Conservation (phyloP, 2,113 vertebrate genomes). For the Myiagra hebetior region DNA sequence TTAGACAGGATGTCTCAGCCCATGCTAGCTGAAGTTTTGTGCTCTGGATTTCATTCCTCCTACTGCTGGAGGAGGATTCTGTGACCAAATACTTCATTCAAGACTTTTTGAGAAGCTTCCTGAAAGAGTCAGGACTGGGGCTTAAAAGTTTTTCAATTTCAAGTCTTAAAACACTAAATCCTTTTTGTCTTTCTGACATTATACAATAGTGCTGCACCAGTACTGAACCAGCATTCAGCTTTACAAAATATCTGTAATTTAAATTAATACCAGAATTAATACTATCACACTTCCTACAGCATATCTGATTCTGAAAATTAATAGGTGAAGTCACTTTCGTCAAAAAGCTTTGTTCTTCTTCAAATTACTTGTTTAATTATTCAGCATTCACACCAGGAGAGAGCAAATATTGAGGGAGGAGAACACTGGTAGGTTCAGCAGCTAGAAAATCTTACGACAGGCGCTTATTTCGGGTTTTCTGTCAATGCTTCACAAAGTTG, state of each 20-base stretch:
- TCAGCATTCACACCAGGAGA: neutral
- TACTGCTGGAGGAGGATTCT: neutral
- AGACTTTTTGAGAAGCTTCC: neutral
- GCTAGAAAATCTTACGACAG: neutral
- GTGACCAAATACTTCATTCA: neutral
- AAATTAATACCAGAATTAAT: conserved; percentile 34
- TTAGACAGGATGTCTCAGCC: neutral
- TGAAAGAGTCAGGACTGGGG: neutral
- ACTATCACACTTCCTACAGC: neutral
- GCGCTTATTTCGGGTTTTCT: neutral
- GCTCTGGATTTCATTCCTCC: neutral
- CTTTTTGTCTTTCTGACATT: neutral
- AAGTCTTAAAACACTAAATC: neutral
- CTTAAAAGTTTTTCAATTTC: neutral
- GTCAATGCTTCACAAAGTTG: neutral
- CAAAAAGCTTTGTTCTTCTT: conserved; percentile 35
- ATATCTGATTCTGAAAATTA: conserved; percentile 17
- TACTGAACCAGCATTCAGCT: neutral
- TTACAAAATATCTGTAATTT: neutral
- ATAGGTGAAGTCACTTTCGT: conserved; percentile 18
- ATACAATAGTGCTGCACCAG: neutral
- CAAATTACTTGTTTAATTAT: conserved; percentile 48
- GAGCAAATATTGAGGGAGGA: neutral
- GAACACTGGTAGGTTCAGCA: neutral
- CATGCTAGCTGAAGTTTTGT: neutral